Conservation (phyloP, 2,888 invertebrate species). For the Caenorhabditis doughertyi region DNA sequence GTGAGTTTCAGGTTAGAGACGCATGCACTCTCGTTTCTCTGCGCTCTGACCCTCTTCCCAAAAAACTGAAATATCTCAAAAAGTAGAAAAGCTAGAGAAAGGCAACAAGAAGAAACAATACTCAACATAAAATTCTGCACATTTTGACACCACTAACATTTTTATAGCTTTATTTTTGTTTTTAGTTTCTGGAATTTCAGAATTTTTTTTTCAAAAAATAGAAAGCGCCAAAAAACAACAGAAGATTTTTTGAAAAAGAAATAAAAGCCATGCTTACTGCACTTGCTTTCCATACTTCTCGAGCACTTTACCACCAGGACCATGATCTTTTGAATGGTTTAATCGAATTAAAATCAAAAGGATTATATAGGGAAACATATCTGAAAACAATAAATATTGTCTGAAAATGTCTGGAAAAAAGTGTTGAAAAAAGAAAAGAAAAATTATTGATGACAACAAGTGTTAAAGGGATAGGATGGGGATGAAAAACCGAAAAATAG, state of each 20-base stretch:
- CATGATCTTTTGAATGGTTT: no score
- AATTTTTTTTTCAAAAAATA: background rate
- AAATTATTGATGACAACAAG: background rate
- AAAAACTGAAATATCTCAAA: background rate
- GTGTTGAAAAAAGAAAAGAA: background rate
- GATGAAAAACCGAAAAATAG: background rate
- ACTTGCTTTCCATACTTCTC: constrained; percentile 64
- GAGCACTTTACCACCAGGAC: constrained; percentile 17
- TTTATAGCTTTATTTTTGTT: background rate
- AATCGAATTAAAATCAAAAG: constrained; percentile 1
- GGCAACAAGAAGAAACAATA: background rate
- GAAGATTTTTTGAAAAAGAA: background rate
- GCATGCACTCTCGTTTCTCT: background rate
- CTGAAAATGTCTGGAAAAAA: background rate
- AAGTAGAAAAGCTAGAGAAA: background rate
- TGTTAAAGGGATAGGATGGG: background rate
- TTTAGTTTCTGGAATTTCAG: no score
- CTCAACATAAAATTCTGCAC: background rate
- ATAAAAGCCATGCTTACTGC: constrained; percentile 49
- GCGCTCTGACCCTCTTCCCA: background rate
- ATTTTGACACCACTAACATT: background rate
- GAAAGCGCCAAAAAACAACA: no score
- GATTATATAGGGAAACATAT: constrained; percentile 32
- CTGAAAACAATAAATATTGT: constrained; percentile 10
- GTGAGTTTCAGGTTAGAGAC: no score